Evolutionary conservation across 2,888 invertebrate species (phyloP).

Genomic region (Philopedon plagiatum): DNA sequence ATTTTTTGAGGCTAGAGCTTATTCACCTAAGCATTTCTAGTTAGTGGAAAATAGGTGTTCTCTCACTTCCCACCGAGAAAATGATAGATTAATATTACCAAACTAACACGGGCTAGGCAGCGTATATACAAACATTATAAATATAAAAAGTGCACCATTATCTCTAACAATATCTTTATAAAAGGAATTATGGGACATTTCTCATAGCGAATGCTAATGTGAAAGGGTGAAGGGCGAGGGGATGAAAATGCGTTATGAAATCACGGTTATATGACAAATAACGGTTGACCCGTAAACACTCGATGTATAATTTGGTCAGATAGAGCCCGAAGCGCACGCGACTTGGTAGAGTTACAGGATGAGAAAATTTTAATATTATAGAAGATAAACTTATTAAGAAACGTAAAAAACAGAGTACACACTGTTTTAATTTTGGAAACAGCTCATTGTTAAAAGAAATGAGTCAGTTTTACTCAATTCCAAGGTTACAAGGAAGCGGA

Average conservation of each 20-base stretch:
- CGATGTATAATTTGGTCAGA: constrained; percentile 64
- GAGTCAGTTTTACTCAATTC: too few species aligned
- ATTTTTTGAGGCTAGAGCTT: too few species aligned
- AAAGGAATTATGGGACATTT: constrained; percentile 47
- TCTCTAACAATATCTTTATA: constrained; percentile 49
- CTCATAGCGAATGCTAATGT: constrained; percentile 48
- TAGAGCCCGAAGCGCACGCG: constrained; percentile 62
- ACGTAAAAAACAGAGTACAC: too few species aligned
- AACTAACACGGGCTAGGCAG: background rate
- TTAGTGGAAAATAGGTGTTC: too few species aligned
- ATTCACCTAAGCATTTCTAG: too few species aligned
- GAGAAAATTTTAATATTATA: constrained; percentile 10
- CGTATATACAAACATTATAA: constrained; percentile 35
- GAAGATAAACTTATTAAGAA: too few species aligned
- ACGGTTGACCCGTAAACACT: constrained; percentile 66
- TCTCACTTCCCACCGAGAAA: background rate
- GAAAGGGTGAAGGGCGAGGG: constrained; percentile 43
- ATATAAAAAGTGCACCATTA: constrained; percentile 43
- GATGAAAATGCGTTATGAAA: constrained; percentile 60
- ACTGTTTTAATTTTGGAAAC: too few species aligned
- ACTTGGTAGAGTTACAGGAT: constrained; percentile 47
- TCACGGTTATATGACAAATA: constrained; percentile 66
- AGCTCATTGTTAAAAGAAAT: too few species aligned
- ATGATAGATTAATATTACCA: background rate
- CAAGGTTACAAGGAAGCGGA: too few species aligned